These are phyloP conservation scores for Emydocephalus ijimae DNA, from an alignment of 2,113 vertebrate genomes.

Conservation along the genomic window DNA sequence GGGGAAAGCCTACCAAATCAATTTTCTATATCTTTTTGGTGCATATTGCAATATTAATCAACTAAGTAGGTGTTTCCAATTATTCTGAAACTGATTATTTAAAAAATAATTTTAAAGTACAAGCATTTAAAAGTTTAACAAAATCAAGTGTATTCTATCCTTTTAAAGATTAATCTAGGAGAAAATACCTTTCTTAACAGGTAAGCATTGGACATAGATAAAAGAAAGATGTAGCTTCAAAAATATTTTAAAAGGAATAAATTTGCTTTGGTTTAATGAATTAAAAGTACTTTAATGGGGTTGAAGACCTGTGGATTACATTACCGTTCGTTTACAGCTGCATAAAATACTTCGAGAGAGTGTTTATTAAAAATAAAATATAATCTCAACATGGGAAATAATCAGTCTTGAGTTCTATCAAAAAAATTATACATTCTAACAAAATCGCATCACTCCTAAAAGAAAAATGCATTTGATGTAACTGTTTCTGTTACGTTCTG, in stretches of 20 bases:
- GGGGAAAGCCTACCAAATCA: not conserved
- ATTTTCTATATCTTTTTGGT: not conserved
- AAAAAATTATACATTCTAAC: not conserved
- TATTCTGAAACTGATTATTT: not conserved
- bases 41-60: not conserved
- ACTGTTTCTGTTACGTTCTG: too few relatives aligned
- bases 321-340: not conserved
- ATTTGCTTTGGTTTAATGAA: not conserved
- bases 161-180: not conserved
- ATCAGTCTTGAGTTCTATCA: not conserved
- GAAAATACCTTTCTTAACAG: not conserved
- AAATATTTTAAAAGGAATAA: not conserved
- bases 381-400: not conserved
- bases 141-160: not conserved
- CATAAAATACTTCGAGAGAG: not conserved
- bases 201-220: not conserved
- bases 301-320: not conserved
- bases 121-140: not conserved
- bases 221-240: not conserved
- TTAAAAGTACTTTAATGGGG: not conserved
- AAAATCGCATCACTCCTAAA: not conserved
- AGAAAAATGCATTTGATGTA: not conserved
- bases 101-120: not conserved
- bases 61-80: not conserved
- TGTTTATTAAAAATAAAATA: not conserved